Evolutionary conservation across 2,113 vertebrate genomes (phyloP).

Genomic region (Ctenomys sociabilis): DNA sequence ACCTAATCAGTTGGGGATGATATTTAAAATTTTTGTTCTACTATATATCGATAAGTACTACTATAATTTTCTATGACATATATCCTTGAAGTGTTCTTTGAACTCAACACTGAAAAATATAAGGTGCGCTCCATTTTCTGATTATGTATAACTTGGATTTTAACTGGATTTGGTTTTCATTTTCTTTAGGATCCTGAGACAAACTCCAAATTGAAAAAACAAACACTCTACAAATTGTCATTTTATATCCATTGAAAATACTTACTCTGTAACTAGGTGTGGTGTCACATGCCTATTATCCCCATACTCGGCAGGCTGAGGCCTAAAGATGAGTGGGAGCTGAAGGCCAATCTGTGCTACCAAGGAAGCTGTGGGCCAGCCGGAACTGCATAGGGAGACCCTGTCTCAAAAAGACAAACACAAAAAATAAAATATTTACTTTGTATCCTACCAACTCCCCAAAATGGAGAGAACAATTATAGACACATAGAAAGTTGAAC

Average conservation of each 20-base stretch:
- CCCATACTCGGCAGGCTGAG: too few species aligned
- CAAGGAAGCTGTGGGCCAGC: too few species aligned
- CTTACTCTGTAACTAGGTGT: background rate
- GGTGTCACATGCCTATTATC: too few species aligned
- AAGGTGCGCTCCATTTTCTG: background rate
- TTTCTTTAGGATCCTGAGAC: background rate
- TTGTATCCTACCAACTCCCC: too few species aligned
- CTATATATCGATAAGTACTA: background rate
- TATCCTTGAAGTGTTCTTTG: background rate
- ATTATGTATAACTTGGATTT: background rate
- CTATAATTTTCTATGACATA: background rate
- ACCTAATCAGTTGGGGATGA: background rate
- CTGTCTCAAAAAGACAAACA: too few species aligned
- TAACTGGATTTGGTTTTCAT: background rate
- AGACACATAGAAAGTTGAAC: too few species aligned
- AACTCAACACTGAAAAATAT: background rate
- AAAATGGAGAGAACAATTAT: too few species aligned
- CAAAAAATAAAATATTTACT: too few species aligned
- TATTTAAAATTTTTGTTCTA: background rate
- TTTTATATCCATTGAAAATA: background rate
- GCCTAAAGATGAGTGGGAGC: too few species aligned
- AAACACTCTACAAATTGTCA: background rate
- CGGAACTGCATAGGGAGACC: too few species aligned
- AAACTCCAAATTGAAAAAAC: background rate
- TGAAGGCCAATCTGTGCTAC: too few species aligned